Base-by-base conservation (phyloP, 2,888 invertebrate genomes). In the Zaprionus lineosus region DNA sequence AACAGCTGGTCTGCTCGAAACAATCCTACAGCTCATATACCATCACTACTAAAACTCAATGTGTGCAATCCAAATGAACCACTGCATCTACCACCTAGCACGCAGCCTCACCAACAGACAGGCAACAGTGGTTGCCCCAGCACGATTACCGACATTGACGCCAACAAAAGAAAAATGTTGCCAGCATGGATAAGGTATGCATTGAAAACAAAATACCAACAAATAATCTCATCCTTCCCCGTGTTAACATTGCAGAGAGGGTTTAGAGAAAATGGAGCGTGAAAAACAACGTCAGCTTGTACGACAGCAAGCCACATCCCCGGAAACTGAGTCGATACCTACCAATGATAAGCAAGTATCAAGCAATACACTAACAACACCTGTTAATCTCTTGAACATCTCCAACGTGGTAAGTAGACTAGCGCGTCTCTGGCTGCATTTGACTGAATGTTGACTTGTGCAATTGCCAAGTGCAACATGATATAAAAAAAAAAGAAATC, bases 171-270 rank as follows among this genome's bases (percentile, higher is more conserved):
- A 26, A 94, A 97, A 86, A 95, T 96, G 79, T 91, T 99, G 14
- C 99, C 99, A n/a, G 97, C 96, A 0, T 99, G 99, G 99, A 98
- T 99, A 70, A 92, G 98, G 89, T 98, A 97, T 92, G 53, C 1
- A 0, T 9, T 0, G 8, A 7, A 1, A 3, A 29, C 12, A 31
- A 5, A 11, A 16, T 2, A 24, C 24, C n/a, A 2, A 1, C 8
- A 24, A 24, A 24, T 8, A 24, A 24, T 8, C 24, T 3, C 6
- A 2, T 24, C 8, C 8, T 24, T 1, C n/a, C 8, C 24, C n/a
- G 6, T 21, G 3, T 7, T 21, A 21, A 21, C 21, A 7, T 59
- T 64, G 9, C 53, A 90, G 90, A 47, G 92, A 92, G 92, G 98
- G 98, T 21, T 91, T 99, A 72, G 98, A 98, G 88, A 98, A 98